Evolutionary conservation across 2,888 invertebrate species (phyloP), one percentile per base, ranked within the genome.

Genomic region (Rosalia funebris): DNA sequence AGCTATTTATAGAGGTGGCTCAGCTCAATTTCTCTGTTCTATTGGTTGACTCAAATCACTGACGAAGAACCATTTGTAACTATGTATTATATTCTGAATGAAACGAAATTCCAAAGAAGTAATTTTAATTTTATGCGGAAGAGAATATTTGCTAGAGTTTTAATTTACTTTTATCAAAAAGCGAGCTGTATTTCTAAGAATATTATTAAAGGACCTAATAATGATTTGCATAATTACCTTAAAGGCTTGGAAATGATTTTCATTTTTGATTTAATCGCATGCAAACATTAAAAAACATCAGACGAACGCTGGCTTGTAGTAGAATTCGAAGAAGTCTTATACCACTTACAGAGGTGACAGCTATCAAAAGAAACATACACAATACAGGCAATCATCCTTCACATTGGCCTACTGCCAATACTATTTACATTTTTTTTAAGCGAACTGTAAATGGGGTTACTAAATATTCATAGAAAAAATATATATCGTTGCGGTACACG

Each of bases 361-460:
- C 25, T 5, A 25, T 7, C 25, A 3, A 25, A 25, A 7, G 25
- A 25, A 25, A 25, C 4, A 25, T 12, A 44, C 12, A 44, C 17
- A 44, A 44, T 14, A 12, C 11, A 11, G 3, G n/a, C 20, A 44
- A 11, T 45, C 45, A 31, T 12, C 25, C 31, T 45, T 45, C 15
- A 45, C 10, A 15, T 45, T 45, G 31, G 45, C 45, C 45, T 45
- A 31, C 25, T 25, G 31, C 31, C 15, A 32, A 46, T 32, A 46
- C 2, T 39, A 39, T 39, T 39, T 39, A 39, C 7, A 39, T 12
- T 39, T 39, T 12, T 41, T 17, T 44, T 44, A n/a, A 20, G 20
- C 12, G 5, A 44, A n/a, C 11, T 1, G 19, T 11, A 10, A 25
- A 1, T 44, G 14, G 20, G 44, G 44, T 44, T 44, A 25, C 11